These are phyloP conservation scores for Sterrhoptilus dennistouni DNA, from an alignment of 2,113 vertebrate species.

Conservation along the genomic window DNA sequence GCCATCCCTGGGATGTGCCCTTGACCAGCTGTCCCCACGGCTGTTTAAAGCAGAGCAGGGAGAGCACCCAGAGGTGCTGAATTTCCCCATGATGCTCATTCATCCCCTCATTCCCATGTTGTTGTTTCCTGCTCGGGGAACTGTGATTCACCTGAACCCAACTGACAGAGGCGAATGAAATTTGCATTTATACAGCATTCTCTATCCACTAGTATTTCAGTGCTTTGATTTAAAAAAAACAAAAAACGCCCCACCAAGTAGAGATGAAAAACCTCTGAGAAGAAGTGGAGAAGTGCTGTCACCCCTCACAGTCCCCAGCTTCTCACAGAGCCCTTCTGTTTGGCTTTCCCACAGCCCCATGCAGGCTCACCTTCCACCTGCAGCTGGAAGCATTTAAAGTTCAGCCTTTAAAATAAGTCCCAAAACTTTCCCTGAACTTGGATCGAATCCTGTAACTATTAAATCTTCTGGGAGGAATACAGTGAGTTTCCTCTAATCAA, in stretches of 20 bases:
- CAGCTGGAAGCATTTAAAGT: background rate
- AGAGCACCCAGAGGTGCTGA: background rate
- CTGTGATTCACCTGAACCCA: background rate
- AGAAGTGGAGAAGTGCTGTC: background rate
- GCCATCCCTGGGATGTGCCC: background rate
- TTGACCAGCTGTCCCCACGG: fast-evolving
- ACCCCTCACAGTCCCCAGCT: background rate
- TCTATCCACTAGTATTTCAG: background rate
- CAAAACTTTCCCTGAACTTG: background rate
- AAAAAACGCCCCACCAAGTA: too few relatives aligned
- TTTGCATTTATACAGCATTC: background rate
- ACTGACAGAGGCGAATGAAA: background rate
- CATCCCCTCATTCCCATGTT: fast-evolving
- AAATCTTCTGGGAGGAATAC: background rate
- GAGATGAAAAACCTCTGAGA: background rate
- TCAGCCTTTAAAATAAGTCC: background rate
- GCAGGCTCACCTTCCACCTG: background rate
- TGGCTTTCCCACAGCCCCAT: background rate
- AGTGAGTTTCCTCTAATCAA: background rate
- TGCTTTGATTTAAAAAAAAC: background rate
- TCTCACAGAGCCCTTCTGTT: background rate
- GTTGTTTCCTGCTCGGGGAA: background rate
- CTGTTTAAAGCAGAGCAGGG: background rate
- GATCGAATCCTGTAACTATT: background rate
- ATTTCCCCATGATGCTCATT: fast-evolving